Evolutionary conservation across 2,113 vertebrate species (phyloP).

Genomic region (Sphyrna mokarran): DNA sequence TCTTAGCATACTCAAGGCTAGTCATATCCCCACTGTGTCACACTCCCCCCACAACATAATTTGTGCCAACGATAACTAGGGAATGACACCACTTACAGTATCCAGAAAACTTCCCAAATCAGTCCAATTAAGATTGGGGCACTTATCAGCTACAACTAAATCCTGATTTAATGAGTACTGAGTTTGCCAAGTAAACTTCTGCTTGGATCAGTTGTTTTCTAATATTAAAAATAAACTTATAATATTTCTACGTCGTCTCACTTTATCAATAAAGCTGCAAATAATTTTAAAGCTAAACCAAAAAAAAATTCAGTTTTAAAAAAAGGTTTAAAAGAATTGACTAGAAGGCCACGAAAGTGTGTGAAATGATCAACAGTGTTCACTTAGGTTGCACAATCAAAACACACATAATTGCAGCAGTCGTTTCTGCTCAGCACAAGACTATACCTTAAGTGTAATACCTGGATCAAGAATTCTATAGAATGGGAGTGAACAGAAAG

Average conservation of each 20-base stretch:
- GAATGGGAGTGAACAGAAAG: neutral
- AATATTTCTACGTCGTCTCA: neutral
- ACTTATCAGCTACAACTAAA: neutral
- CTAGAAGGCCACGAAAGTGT: neutral
- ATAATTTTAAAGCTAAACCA: neutral
- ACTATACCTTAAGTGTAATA: neutral
- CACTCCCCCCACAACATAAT: neutral
- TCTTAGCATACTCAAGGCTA: neutral
- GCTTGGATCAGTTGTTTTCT: neutral
- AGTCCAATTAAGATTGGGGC: neutral
- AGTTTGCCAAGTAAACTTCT: neutral
- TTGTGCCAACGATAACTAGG: neutral
- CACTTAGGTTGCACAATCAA: neutral
- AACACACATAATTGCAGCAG: neutral
- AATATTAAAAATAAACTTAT: neutral
- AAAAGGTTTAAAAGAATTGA: neutral
- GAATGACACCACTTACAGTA: neutral
- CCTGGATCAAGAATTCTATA: conserved; percentile 18
- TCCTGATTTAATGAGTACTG: neutral
- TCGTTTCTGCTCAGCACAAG: neutral
- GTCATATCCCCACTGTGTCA: neutral
- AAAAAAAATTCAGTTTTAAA: neutral
- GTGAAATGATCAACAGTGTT: conserved; percentile 19
- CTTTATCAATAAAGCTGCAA: neutral
- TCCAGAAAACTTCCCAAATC: neutral